Evolutionary conservation across 2,888 invertebrate genomes (phyloP).

Genomic region (Caenorhabditis sp.): DNA sequence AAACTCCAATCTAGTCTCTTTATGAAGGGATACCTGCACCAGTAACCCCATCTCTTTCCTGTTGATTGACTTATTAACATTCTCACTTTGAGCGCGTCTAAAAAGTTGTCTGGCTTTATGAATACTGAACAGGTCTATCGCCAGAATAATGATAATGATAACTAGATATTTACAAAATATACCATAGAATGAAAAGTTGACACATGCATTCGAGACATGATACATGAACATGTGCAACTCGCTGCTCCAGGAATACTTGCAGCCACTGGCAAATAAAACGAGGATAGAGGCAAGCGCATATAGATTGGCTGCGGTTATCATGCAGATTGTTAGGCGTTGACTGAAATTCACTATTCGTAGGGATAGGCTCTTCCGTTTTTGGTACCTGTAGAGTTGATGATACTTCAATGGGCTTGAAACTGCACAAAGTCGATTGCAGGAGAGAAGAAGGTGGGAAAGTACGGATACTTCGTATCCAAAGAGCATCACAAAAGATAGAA

Average conservation of each 20-base stretch:
- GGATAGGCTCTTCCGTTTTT: too few relatives aligned
- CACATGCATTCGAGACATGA: conserved; percentile 27
- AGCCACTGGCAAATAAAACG: conserved; percentile 13
- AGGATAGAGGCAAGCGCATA: conserved; percentile 19
- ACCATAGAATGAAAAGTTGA: conserved; percentile 31
- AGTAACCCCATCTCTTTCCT: conserved; percentile 20
- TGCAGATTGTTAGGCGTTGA: conserved; percentile 5
- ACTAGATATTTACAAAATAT: conserved; percentile 46
- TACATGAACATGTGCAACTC: conserved; percentile 34
- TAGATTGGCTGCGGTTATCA: conserved; percentile 1
- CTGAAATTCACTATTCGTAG: conserved; percentile 18
- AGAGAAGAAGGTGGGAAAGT: conserved; percentile 28
- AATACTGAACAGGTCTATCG: conserved; percentile 16
- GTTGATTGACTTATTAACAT: neutral
- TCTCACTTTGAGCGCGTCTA: neutral
- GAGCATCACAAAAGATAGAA: conserved; percentile 24
- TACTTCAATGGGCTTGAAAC: conserved; percentile 26
- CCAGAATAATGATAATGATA: conserved; percentile 26
- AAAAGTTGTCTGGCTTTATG: conserved; percentile 17
- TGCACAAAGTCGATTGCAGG: conserved; percentile 38
- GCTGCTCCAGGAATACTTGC: conserved; percentile 37
- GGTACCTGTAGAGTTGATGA: conserved; percentile 30
- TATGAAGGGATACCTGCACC: conserved; percentile 13
- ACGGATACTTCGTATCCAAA: conserved; percentile 42
- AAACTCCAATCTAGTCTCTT: neutral